Conservation (phyloP, 1,140 invertebrate genomes). For the Drosophila oshimai region DNA sequence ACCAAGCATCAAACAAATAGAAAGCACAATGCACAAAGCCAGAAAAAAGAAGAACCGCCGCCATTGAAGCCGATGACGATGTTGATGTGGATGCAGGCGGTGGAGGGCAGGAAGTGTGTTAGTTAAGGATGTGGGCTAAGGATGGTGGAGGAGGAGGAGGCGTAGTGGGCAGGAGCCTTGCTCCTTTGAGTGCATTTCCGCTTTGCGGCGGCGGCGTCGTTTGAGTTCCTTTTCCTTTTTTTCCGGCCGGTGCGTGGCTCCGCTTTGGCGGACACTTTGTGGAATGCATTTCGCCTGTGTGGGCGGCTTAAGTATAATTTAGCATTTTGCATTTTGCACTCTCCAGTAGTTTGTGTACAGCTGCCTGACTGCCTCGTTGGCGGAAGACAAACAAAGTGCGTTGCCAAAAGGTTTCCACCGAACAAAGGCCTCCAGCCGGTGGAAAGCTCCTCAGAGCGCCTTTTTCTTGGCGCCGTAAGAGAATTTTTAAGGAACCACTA, state of each 20-base stretch:
- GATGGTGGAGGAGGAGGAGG: background rate
- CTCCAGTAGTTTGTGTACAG: slow-evolving; percentile 26
- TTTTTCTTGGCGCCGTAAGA: slow-evolving; percentile 7
- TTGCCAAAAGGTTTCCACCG: slow-evolving; percentile 43
- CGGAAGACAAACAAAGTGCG: slow-evolving; percentile 56
- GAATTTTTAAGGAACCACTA: slow-evolving; percentile 31
- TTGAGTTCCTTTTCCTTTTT: slow-evolving; percentile 46
- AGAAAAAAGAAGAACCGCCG: slow-evolving; percentile 23
- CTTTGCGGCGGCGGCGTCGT: slow-evolving; percentile 44
- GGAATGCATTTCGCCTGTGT: slow-evolving; percentile 3
- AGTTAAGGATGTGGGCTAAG: background rate
- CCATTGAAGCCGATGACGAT: slow-evolving; percentile 38
- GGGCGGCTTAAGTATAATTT: slow-evolving; percentile 65
- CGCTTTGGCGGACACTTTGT: slow-evolving; percentile 42
- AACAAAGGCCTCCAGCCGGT: slow-evolving; percentile 19
- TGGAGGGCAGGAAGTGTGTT: too few species aligned
- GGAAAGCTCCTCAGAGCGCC: background rate
- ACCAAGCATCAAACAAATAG: slow-evolving; percentile 25
- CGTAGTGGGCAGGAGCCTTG: background rate
- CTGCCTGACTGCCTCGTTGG: slow-evolving; percentile 2
- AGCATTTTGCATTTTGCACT: slow-evolving; percentile 69
- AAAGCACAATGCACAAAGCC: slow-evolving; percentile 43
- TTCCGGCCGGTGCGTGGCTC: slow-evolving; percentile 42
- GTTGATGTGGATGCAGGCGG: background rate
- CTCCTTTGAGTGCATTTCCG: slow-evolving; percentile 67